phyloP scores from a whole-genome alignment of 2,113 vertebrate species.

The Siphamia tubifer region DNA sequence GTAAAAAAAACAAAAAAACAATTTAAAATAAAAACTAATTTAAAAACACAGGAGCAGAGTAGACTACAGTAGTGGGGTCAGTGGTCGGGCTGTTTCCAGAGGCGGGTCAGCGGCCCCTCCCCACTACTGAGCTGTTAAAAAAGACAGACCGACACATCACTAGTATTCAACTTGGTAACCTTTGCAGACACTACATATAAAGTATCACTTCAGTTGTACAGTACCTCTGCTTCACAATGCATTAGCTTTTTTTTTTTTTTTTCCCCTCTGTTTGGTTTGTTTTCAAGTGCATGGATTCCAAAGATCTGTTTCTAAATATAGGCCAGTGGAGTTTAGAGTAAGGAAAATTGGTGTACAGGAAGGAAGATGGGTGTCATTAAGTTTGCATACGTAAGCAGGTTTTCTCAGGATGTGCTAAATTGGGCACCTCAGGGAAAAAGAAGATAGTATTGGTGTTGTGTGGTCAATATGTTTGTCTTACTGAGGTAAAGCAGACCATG shows the following conservation, averaged over 20 bases:
- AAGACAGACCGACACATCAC: too few relatives aligned
- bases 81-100: too few relatives aligned
- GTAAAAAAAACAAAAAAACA: too few relatives aligned
- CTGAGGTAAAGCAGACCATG: not conserved
- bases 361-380: slow-evolving; percentile 36
- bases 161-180: not conserved
- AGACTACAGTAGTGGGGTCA: too few relatives aligned
- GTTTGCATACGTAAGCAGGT: slow-evolving; percentile 43
- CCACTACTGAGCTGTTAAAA: too few relatives aligned
- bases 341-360: not conserved
- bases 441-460: not conserved
- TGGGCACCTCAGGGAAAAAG: not conserved
- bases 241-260: not conserved
- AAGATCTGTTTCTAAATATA: slow-evolving; percentile 25
- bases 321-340: slow-evolving; percentile 11
- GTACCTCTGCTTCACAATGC: not conserved
- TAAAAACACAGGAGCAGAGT: too few relatives aligned
- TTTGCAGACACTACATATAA: not conserved
- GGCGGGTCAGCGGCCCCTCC: too few relatives aligned
- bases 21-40: too few relatives aligned
- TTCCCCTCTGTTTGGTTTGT: not conserved
- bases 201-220: not conserved
- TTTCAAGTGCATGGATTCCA: not conserved
- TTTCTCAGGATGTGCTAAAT: slow-evolving; percentile 27
- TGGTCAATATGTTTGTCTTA: slow-evolving; percentile 27